These are phyloP conservation scores for Tragelaphus eurycerus DNA, from an alignment of 2,797 vertebrate genomes.

Conservation along the genomic window DNA sequence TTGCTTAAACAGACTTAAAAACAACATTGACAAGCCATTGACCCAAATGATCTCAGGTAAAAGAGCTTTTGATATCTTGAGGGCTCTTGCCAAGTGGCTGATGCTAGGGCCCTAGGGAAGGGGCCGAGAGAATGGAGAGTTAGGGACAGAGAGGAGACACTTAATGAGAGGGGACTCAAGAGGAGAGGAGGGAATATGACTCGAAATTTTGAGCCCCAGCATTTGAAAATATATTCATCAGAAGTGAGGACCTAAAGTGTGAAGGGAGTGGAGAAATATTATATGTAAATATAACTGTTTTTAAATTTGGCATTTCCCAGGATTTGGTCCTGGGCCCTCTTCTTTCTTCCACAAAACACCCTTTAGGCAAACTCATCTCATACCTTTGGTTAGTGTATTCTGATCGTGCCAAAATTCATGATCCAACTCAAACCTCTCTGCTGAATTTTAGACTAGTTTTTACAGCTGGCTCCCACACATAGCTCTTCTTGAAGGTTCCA, in stretches of 20 bases:
- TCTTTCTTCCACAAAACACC: not conserved
- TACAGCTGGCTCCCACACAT: not conserved
- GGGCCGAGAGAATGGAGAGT: not conserved
- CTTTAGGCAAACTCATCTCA: not conserved
- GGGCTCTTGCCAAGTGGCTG: not conserved
- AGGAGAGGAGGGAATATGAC: not conserved
- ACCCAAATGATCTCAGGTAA: not conserved
- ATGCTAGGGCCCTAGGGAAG: not conserved
- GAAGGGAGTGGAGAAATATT: not conserved
- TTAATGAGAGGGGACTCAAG: not conserved
- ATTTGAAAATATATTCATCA: not conserved
- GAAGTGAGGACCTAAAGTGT: not conserved
- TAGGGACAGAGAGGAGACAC: not conserved
- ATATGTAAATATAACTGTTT: not conserved
- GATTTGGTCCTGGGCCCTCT: not conserved
- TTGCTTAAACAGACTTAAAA: not conserved
- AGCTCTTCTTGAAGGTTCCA: conserved; percentile 2
- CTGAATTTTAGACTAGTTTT: conserved; percentile 12
- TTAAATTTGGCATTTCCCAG: not conserved
- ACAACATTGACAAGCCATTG: not conserved
- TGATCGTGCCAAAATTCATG: not conserved
- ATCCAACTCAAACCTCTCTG: not conserved
- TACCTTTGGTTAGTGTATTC: not conserved
- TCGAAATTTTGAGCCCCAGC: not conserved
- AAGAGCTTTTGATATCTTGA: not conserved